Conservation (phyloP, 2,797 vertebrate genomes). For the Craterocephalus amniculus region DNA sequence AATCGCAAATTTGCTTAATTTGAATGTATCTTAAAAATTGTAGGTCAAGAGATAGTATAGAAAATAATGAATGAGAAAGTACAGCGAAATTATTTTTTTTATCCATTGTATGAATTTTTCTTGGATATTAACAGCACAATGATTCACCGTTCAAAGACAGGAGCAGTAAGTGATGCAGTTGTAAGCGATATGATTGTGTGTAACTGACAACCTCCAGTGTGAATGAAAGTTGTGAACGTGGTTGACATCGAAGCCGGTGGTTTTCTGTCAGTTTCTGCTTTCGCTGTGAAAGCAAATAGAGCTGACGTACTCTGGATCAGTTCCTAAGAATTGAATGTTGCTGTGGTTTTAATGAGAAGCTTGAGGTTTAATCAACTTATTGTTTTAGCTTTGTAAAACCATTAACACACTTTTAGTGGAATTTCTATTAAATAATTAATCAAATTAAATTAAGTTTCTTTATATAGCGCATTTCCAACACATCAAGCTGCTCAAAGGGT, state of each 20-base stretch:
- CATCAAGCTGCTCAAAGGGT: too few relatives aligned
- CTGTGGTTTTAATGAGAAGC: constrained; percentile 48
- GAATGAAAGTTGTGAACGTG: constrained; percentile 40
- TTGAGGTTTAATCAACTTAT: background rate
- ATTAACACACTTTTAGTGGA: too few relatives aligned
- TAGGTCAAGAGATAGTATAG: background rate
- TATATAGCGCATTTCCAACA: too few relatives aligned
- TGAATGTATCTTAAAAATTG: background rate
- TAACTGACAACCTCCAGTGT: constrained; percentile 6
- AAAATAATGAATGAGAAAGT: background rate
- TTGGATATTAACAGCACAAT: background rate
- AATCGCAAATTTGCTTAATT: background rate
- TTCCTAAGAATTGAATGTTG: constrained; percentile 43
- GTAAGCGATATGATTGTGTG: background rate
- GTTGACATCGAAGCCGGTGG: constrained; percentile 35
- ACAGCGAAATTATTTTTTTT: background rate
- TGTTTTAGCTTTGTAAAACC: background rate
- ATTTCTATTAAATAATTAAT: too few relatives aligned
- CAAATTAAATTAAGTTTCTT: too few relatives aligned
- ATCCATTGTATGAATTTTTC: too few relatives aligned
- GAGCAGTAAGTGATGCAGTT: background rate
- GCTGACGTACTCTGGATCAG: constrained; percentile 13
- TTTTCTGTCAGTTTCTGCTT: constrained; percentile 55
- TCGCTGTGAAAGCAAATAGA: constrained; percentile 29
- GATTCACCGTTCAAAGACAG: background rate